Evolutionary conservation across 2,888 invertebrate genomes (phyloP), one percentile per base, ranked within the genome.

Genomic region (Platycheirus rosarum): DNA sequence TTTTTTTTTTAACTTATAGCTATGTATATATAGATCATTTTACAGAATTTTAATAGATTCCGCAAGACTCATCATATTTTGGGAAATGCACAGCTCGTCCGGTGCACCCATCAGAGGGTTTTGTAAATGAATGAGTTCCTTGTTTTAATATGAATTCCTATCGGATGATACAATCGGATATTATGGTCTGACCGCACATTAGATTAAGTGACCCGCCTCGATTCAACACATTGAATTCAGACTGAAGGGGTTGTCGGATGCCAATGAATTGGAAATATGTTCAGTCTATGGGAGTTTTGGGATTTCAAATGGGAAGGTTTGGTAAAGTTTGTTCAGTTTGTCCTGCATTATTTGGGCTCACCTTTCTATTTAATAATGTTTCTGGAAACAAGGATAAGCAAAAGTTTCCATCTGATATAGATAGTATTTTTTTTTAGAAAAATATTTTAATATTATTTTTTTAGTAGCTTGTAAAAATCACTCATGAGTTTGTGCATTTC

Each of bases 61-160:
- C 57, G 69, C 55, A 69, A 44, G 57, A 14, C 69, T 63, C 48
- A 74, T 79, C 74, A 49, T 35, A 57, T 48, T 60, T 71, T 18
- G 7, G 32, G 14, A 20, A 69, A 48, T 44, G 46, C 44, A 70
- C 44, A 49, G 44, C 37, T 0, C 2, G 11, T 18, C 5, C 6
- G 26, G n/a, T 49, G 49, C 29, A 26, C 32, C 53, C 26, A 32
- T 13, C 57, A 46, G 35, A 32, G 40, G 14, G 32, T 35, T 42
- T 42, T 53, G 16, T 3, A 20, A 14, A 40, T 23, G 23, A 55
- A 37, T 37, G 8, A 55, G 46, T 68, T 60, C 11, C 51, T 55
- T 65, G 65, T 55, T 13, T 53, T 20, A 63, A 55, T 29, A 29
- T 55, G 16, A 14, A 48, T 14, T 29, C 40, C 63, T 75, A 49